phyloP scores from a whole-genome alignment of 1,140 invertebrate species.

The Diachasmimorpha longicaudata region DNA sequence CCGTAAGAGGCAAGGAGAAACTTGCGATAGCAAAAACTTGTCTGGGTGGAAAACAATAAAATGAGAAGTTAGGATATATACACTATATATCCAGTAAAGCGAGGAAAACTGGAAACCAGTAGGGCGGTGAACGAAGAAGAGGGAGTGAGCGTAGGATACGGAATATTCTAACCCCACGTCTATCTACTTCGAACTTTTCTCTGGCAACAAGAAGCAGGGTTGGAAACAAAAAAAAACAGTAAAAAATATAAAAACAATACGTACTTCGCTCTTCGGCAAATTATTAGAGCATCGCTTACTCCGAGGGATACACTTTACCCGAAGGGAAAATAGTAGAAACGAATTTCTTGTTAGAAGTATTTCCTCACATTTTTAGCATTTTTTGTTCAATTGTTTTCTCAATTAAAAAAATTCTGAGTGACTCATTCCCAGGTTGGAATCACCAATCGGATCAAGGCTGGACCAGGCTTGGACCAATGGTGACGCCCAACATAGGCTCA shows the following conservation, averaged over 20 bases:
- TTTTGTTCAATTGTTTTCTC: not conserved
- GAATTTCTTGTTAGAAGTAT: not conserved
- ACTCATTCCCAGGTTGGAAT: no score
- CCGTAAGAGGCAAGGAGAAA: conserved; percentile 14
- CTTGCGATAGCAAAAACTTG: conserved; percentile 36
- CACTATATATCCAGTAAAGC: conserved; percentile 1
- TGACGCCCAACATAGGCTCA: no score
- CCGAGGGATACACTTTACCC: not conserved
- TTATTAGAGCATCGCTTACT: conserved; percentile 1
- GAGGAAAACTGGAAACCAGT: not conserved
- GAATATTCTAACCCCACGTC: not conserved
- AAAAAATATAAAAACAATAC: conserved; percentile 10
- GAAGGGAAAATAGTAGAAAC: not conserved
- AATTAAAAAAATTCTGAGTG: no score
- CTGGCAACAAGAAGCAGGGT: conserved; percentile 11
- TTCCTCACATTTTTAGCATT: not conserved
- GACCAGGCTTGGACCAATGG: no score
- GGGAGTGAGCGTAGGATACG: not conserved
- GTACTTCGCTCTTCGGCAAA: conserved; percentile 5
- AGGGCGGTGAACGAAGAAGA: not conserved
- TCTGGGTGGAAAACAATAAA: conserved; percentile 36
- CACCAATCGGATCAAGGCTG: no score
- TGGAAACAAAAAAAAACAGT: not conserved
- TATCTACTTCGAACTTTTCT: conserved; percentile 16
- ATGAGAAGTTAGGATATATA: conserved; percentile 28